Conservation (phyloP, 2,888 invertebrate species). For the Pollenia griseotomentosa region DNA sequence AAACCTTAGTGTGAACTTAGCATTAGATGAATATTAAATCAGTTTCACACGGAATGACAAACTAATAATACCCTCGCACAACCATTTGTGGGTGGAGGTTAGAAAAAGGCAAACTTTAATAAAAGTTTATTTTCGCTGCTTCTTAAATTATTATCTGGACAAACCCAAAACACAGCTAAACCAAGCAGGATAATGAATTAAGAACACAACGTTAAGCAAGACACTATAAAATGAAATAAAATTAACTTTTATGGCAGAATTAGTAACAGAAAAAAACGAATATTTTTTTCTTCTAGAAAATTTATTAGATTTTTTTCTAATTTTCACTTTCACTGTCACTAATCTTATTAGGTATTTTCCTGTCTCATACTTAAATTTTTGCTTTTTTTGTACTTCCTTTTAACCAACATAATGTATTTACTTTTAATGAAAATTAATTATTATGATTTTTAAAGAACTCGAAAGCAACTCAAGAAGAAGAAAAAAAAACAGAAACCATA, state of each 20-base stretch:
- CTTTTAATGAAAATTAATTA: conserved; percentile 5
- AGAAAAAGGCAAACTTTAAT: neutral
- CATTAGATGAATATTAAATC: too few relatives aligned
- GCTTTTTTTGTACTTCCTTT: neutral
- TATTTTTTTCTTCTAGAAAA: neutral
- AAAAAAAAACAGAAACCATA: neutral
- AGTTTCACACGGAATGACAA: too few relatives aligned
- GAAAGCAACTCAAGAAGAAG: neutral
- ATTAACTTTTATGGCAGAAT: neutral
- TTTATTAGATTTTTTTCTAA: conserved; percentile 16
- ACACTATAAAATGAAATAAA: neutral
- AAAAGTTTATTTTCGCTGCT: neutral
- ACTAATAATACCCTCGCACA: too few relatives aligned
- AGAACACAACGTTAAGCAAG: neutral
- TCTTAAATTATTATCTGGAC: neutral
- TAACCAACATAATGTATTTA: conserved; percentile 6
- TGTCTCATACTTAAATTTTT: neutral
- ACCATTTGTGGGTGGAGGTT: too few relatives aligned
- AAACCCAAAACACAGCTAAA: neutral
- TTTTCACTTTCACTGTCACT: neutral
- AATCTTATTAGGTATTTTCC: conserved; percentile 10
- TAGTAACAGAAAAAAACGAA: neutral
- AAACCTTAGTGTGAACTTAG: too few relatives aligned
- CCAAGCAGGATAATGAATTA: neutral
- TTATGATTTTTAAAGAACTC: neutral